Evolutionary conservation across 2,113 vertebrate genomes (phyloP).

Genomic region (Gymnarchus niloticus): DNA sequence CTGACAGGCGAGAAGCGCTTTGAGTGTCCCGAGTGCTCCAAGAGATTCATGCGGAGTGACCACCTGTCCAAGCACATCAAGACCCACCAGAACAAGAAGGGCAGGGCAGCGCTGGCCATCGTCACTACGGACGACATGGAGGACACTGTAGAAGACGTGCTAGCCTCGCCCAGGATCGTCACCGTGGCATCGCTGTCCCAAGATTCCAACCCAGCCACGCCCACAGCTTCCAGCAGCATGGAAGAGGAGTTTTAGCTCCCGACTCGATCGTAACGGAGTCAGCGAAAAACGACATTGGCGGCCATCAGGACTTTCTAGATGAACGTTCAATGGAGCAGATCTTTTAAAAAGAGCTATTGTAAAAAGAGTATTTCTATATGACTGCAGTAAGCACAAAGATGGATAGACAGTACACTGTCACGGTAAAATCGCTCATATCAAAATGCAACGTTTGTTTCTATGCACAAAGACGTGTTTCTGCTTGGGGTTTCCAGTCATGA

Average conservation of each 20-base stretch:
- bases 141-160: constrained; percentile 80
- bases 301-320: not conserved
- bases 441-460: constrained; percentile 62
- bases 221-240: constrained; percentile 88
- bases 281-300: constrained; percentile 38
- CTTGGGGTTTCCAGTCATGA: constrained; percentile 49
- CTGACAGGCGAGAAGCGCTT: constrained; percentile 93
- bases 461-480: constrained; percentile 64
- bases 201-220: constrained; percentile 93
- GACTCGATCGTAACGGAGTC: constrained; percentile 34
- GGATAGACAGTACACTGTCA: constrained; percentile 32
- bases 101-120: constrained; percentile 86
- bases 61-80: constrained; percentile 99
- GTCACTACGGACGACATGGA: constrained; percentile 96
- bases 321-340: constrained; percentile 38
- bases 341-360: constrained; percentile 32
- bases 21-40: constrained; percentile 95
- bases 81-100: constrained; percentile 98
- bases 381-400: constrained; percentile 56
- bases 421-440: constrained; percentile 41
- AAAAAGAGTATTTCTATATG: constrained; percentile 38
- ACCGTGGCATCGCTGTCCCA: constrained; percentile 89
- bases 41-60: constrained; percentile 98
- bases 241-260: constrained; percentile 67
- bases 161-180: constrained; percentile 88